Evolutionary conservation across 2,888 invertebrate genomes (phyloP).

Genomic region (Eupelmus urozonus): DNA sequence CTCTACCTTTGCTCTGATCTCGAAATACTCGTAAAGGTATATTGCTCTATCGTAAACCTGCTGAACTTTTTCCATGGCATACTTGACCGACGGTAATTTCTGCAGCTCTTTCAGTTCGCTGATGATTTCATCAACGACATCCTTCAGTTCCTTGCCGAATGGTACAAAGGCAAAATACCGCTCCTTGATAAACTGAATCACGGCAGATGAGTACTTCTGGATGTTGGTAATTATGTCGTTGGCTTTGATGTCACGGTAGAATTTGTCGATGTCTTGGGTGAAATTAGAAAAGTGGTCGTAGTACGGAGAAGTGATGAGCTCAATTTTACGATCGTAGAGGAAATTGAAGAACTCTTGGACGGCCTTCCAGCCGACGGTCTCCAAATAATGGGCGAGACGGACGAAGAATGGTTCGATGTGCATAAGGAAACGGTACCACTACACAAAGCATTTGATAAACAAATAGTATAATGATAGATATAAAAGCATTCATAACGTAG

Average conservation of each 20-base stretch:
- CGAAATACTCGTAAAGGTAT: constrained; percentile 88
- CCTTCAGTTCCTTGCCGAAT: constrained; percentile 83
- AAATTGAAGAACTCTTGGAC: constrained; percentile 89
- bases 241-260: constrained; percentile 87
- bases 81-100: constrained; percentile 81
- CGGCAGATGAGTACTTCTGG: constrained; percentile 85
- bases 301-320: constrained; percentile 88
- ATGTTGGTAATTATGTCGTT: constrained; percentile 89
- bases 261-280: constrained; percentile 87
- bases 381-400: constrained; percentile 86
- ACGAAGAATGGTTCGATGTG: constrained; percentile 89
- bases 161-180: constrained; percentile 84
- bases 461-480: too few relatives aligned
- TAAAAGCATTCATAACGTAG: too few relatives aligned
- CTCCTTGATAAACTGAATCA: constrained; percentile 84
- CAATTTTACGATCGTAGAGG: constrained; percentile 87
- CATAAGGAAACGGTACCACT: constrained; percentile 85
- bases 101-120: constrained; percentile 81
- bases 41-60: constrained; percentile 83
- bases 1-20: constrained; percentile 84
- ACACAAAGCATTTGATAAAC: too few relatives aligned
- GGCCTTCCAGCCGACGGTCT: constrained; percentile 85
- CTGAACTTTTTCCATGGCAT: constrained; percentile 79
- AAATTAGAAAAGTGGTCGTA: constrained; percentile 89
- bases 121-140: constrained; percentile 82